phyloP scores from a whole-genome alignment of 2,113 vertebrate species.

The Mus spicilegus region DNA sequence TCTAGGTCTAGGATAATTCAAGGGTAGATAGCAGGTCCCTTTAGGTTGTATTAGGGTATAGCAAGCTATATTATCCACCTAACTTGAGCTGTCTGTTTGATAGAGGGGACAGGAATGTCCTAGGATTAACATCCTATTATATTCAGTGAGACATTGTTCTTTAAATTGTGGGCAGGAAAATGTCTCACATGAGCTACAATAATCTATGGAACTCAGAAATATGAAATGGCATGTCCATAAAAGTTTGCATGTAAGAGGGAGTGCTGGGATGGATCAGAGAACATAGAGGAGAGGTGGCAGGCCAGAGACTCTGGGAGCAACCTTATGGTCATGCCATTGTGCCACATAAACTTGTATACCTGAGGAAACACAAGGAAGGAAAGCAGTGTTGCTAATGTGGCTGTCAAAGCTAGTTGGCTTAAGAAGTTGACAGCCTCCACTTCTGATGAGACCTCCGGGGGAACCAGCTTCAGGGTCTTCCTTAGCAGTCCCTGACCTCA shows the following conservation, averaged over 20 bases:
- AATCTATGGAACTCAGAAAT: background rate
- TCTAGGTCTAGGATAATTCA: no score
- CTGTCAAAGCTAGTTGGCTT: background rate
- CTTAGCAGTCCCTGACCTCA: background rate
- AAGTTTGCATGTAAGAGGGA: background rate
- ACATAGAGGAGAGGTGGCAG: no score
- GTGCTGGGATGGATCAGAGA: background rate
- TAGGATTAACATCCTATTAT: no score
- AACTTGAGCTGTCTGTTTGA: background rate
- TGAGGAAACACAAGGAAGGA: no score
- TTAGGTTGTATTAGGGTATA: no score
- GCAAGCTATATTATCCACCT: background rate
- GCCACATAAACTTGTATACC: no score
- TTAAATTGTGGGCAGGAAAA: no score
- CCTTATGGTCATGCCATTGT: no score
- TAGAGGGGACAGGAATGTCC: background rate
- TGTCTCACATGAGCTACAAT: background rate
- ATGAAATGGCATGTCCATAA: background rate
- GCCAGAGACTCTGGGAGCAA: background rate
- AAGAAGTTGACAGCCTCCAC: background rate
- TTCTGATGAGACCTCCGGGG: background rate
- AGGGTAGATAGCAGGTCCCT: background rate
- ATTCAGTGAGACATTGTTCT: background rate
- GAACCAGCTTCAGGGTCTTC: background rate
- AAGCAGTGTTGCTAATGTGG: background rate